These are phyloP conservation scores for Drepanosiphum platanoidis DNA, from an alignment of 2,888 invertebrate genomes.

Conservation along the genomic window DNA sequence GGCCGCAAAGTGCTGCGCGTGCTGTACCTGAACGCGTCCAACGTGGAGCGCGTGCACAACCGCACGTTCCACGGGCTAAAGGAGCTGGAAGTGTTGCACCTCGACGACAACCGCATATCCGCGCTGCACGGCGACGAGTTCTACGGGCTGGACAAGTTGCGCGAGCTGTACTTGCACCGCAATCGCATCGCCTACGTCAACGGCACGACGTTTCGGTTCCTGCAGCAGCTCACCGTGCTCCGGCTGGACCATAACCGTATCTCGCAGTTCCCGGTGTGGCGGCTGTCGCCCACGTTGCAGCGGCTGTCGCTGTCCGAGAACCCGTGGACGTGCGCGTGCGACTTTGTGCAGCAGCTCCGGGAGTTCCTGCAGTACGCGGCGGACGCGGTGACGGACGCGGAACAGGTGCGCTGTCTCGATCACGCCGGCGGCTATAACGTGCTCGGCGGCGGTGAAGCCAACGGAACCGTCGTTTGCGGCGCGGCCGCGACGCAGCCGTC, in stretches of 20 bases:
- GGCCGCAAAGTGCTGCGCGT: slow-evolving; percentile 82
- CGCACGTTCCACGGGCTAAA: slow-evolving; percentile 85
- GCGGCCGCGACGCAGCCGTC: slow-evolving; percentile 66
- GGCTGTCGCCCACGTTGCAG: slow-evolving; percentile 74
- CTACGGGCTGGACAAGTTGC: slow-evolving; percentile 78
- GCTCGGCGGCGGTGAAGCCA: slow-evolving; percentile 69
- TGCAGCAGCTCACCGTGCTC: slow-evolving; percentile 75
- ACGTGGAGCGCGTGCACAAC: slow-evolving; percentile 82
- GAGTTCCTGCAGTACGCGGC: slow-evolving; percentile 79
- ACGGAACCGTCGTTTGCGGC: slow-evolving; percentile 38
- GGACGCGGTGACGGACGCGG: slow-evolving; percentile 74
- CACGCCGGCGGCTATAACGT: slow-evolving; percentile 71
- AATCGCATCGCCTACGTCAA: slow-evolving; percentile 78
- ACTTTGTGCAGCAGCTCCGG: slow-evolving; percentile 78
- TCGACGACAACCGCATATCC: slow-evolving; percentile 79
- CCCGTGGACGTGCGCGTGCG: slow-evolving; percentile 86
- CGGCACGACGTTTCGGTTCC: slow-evolving; percentile 77
- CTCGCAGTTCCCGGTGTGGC: slow-evolving; percentile 77
- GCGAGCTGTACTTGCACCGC: slow-evolving; percentile 78
- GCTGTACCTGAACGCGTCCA: slow-evolving; percentile 81
- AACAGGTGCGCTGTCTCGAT: slow-evolving; percentile 76
- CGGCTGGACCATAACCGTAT: slow-evolving; percentile 79
- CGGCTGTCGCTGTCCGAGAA: slow-evolving; percentile 75
- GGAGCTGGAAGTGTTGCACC: slow-evolving; percentile 78
- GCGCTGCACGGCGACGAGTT: slow-evolving; percentile 82